These are phyloP conservation scores for Coturnix japonica DNA, from an alignment of 2,113 vertebrate genomes.

Conservation along the genomic window DNA sequence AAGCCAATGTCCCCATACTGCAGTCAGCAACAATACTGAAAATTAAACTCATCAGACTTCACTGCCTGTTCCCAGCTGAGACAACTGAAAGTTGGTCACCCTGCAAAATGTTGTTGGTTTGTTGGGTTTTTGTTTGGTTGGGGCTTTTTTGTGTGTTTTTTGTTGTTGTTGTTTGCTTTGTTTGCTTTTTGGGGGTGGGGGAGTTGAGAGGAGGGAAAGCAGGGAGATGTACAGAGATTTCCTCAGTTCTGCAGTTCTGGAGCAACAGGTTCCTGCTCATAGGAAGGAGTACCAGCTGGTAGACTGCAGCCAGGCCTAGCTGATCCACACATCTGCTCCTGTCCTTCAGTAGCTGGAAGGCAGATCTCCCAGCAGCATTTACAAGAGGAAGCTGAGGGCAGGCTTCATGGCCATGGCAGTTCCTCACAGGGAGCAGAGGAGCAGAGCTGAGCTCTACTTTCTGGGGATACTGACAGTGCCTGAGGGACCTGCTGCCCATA, in stretches of 20 bases:
- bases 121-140: too few relatives aligned
- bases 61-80: neutral
- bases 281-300: neutral
- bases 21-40: neutral
- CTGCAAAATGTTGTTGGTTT: neutral
- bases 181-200: neutral
- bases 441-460: neutral
- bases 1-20: neutral
- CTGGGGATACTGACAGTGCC: too few relatives aligned
- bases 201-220: too few relatives aligned
- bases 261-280: neutral
- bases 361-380: neutral
- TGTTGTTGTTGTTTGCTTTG: too few relatives aligned
- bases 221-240: neutral
- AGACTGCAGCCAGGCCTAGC: neutral
- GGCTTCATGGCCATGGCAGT: too few relatives aligned
- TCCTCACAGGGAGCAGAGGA: neutral
- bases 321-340: neutral
- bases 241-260: rapidly evolving
- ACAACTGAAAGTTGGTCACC: neutral
- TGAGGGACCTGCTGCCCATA: rapidly evolving
- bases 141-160: too few relatives aligned
- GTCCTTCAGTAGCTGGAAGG: neutral
- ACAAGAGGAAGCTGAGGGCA: too few relatives aligned
- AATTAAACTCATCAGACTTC: neutral